These are phyloP conservation scores for Hypsopygia costalis DNA, from an alignment of 2,888 invertebrate genomes.

Conservation along the genomic window DNA sequence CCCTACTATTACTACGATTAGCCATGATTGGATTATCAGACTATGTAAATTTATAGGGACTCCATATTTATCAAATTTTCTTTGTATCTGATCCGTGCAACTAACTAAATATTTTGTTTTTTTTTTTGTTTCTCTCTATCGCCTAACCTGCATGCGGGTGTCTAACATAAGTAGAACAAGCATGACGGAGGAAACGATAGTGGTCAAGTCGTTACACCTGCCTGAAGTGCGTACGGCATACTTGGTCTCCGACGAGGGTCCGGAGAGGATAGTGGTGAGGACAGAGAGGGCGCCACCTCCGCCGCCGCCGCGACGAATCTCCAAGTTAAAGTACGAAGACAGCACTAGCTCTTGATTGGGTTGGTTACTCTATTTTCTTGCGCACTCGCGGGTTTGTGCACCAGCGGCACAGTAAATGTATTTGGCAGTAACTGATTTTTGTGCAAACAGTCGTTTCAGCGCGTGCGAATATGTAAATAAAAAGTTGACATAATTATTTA, in stretches of 20 bases:
- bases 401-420: background rate
- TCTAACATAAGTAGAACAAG: slow-evolving; percentile 40
- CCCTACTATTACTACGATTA: too few relatives aligned
- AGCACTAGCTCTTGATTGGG: slow-evolving; percentile 39
- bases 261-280: slow-evolving; percentile 14
- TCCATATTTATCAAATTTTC: too few relatives aligned
- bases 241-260: slow-evolving; percentile 39
- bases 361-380: slow-evolving; percentile 39
- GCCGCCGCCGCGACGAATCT: slow-evolving; percentile 62
- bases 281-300: slow-evolving; percentile 48
- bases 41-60: too few relatives aligned
- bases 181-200: slow-evolving; percentile 56
- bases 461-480: too few relatives aligned
- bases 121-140: slow-evolving; percentile 16
- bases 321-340: slow-evolving; percentile 60
- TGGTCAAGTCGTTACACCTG: slow-evolving; percentile 55
- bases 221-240: slow-evolving; percentile 60
- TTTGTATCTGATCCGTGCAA: background rate
- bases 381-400: slow-evolving; percentile 13
- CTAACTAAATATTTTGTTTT: slow-evolving; percentile 11
- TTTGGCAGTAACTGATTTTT: slow-evolving; percentile 3
- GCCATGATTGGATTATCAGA: too few relatives aligned
- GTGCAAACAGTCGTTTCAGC: background rate
- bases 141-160: slow-evolving; percentile 58
- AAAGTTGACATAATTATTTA: too few relatives aligned